phyloP scores from a whole-genome alignment of 2,113 vertebrate species.

The Heliornis fulica region DNA sequence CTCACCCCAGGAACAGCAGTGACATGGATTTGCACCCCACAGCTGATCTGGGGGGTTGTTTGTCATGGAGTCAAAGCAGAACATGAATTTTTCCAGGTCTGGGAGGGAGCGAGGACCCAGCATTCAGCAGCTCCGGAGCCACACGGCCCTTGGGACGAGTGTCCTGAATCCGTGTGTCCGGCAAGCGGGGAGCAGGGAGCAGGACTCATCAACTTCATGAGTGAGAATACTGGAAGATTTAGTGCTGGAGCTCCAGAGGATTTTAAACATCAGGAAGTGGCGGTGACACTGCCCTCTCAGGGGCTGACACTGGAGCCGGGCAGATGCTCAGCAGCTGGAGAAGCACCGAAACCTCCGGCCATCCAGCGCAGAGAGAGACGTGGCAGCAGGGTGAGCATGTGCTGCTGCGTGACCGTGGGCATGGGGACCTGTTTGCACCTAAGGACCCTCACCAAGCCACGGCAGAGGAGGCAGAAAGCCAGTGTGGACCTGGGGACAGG shows the following conservation, averaged over 20 bases:
- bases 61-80: not conserved
- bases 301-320: not conserved
- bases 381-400: not conserved
- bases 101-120: accelerated
- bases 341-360: not conserved
- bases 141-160: accelerated
- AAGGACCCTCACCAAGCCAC: too few relatives aligned
- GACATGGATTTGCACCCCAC: accelerated
- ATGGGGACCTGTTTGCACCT: too few relatives aligned
- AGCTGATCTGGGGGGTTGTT: not conserved
- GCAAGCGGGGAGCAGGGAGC: not conserved
- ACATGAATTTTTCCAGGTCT: not conserved
- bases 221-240: not conserved
- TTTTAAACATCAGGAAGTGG: not conserved
- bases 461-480: not conserved
- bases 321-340: not conserved
- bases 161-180: accelerated
- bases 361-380: not conserved
- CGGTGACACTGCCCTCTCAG: not conserved
- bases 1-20: accelerated
- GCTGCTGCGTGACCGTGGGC: too few relatives aligned
- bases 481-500: accelerated
- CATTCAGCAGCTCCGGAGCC: not conserved
- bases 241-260: not conserved
- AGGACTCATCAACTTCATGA: not conserved